Evolutionary conservation across 1,140 invertebrate species (phyloP).

Genomic region (Homalodisca vitripennis): DNA sequence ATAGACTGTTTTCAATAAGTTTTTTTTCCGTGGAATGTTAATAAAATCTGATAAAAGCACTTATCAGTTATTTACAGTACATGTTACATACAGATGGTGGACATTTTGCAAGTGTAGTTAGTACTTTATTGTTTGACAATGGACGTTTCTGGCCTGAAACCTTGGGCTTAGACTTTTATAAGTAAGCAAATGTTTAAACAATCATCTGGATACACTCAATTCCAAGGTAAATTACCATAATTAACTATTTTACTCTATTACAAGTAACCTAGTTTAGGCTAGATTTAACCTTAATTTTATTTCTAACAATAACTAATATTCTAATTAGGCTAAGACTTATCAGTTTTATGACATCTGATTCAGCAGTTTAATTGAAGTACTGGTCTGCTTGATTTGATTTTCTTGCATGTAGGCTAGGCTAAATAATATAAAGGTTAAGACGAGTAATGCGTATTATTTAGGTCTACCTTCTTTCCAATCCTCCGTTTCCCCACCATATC

Average conservation of each 20-base stretch:
- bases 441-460: too few species aligned
- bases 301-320: background rate
- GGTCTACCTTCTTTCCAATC: too few species aligned
- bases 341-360: background rate
- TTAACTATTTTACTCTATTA: background rate
- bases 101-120: slow-evolving; percentile 33
- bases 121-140: slow-evolving; percentile 10
- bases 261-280: background rate
- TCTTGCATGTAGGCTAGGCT: too few species aligned
- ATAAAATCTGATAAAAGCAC: background rate
- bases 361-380: too few species aligned
- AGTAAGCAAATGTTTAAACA: slow-evolving; percentile 9
- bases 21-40: background rate
- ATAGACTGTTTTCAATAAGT: background rate
- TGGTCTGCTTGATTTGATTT: too few species aligned
- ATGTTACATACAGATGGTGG: slow-evolving; percentile 35
- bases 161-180: background rate
- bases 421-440: too few species aligned
- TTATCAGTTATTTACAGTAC: slow-evolving; percentile 20
- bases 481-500: too few species aligned
- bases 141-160: background rate
- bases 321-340: background rate
- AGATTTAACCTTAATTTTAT: background rate
- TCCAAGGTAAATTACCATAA: background rate
- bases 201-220: background rate